These are phyloP conservation scores for Tetranychus truncatus DNA, from an alignment of 2,888 invertebrate species.

Conservation along the genomic window DNA sequence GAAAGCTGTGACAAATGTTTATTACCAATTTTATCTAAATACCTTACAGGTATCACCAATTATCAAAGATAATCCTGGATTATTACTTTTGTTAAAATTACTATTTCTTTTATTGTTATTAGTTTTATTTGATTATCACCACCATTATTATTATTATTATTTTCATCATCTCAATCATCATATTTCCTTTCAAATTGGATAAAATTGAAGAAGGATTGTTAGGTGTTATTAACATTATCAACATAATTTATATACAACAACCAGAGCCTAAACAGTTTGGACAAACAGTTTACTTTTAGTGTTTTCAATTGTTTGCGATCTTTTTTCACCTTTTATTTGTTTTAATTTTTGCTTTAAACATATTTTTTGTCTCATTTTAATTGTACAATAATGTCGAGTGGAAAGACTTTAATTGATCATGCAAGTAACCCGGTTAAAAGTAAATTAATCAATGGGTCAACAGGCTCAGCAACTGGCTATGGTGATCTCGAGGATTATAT, in stretches of 20 bases:
- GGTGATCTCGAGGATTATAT: conserved; percentile 8
- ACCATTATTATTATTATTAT: neutral
- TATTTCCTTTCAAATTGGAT: too few relatives aligned
- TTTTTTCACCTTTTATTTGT: too few relatives aligned
- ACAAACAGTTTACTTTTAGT: neutral
- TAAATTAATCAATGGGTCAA: neutral
- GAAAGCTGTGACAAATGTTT: neutral
- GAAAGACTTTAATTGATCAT: neutral
- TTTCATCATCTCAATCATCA: neutral
- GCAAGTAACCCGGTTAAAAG: neutral
- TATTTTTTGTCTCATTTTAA: too few relatives aligned
- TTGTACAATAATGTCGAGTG: neutral
- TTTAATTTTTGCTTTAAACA: too few relatives aligned
- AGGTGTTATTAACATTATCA: too few relatives aligned
- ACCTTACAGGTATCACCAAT: neutral
- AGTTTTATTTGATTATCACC: neutral
- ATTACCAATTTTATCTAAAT: neutral
- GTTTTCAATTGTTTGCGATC: neutral
- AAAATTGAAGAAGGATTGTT: too few relatives aligned
- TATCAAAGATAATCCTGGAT: neutral
- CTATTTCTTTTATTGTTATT: neutral
- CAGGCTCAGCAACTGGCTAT: neutral
- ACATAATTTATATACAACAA: too few relatives aligned
- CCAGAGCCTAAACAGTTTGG: neutral
- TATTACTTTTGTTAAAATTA: neutral